Percentiles rank a stretch among this genome's conserved stretches.
These are phyloP conservation scores for Neomonachus schauinslandi DNA, from an alignment of 2,113 vertebrate genomes.

Conservation along the genomic window DNA sequence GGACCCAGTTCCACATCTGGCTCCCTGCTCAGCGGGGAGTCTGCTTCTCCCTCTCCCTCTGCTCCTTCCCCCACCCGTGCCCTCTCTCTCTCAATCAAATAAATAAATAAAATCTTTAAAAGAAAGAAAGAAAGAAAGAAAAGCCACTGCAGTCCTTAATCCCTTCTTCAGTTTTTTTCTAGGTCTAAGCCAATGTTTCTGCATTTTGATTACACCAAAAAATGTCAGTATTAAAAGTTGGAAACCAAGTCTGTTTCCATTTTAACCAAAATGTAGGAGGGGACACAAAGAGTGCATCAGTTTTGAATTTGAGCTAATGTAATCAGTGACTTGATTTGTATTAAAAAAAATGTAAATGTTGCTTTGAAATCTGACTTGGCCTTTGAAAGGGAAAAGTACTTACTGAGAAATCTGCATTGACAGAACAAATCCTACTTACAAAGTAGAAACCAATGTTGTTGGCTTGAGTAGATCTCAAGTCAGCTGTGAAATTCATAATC, in stretches of 20 bases:
- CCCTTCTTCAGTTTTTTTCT: not conserved
- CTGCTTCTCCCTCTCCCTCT: too few species aligned
- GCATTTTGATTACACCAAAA: conserved; percentile 15
- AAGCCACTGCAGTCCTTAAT: not conserved
- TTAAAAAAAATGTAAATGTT: conserved; percentile 76
- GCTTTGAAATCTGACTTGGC: conserved; percentile 66
- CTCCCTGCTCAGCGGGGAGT: too few species aligned
- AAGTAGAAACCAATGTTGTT: conserved; percentile 62
- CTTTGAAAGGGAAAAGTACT: conserved; percentile 59
- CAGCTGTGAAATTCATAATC: conserved; percentile 79
- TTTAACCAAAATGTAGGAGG: conserved; percentile 9
- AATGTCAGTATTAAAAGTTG: not conserved
- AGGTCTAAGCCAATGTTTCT: not conserved
- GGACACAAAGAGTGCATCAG: not conserved
- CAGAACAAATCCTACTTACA: conserved; percentile 68
- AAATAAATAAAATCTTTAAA: too few species aligned
- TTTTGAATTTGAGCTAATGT: conserved; percentile 58
- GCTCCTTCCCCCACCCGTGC: too few species aligned
- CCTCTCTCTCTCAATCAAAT: too few species aligned
- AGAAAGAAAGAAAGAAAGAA: not conserved
- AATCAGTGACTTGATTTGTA: conserved; percentile 68
- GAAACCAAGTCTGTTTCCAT: conserved; percentile 34
- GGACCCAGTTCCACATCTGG: too few species aligned
- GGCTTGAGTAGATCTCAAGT: conserved; percentile 75
- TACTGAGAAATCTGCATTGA: conserved; percentile 64